These are phyloP conservation scores for Helicoverpa zea DNA, from an alignment of 1,140 invertebrate genomes.

Conservation along the genomic window DNA sequence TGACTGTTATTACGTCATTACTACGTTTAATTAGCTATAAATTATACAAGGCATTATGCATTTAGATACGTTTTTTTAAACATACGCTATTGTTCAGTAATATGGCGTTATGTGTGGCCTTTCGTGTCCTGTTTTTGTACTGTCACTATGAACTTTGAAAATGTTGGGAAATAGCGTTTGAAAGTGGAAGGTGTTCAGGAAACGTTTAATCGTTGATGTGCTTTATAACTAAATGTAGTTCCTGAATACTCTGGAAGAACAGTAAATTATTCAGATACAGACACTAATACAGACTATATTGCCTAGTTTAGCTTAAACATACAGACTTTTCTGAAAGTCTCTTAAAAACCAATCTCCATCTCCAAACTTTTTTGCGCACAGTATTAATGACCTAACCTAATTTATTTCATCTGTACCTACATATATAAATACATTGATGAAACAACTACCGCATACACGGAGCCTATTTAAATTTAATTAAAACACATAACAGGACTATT, in stretches of 20 bases:
- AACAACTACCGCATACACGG: slow-evolving; percentile 6
- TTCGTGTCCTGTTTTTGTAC: slow-evolving; percentile 17
- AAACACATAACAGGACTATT: slow-evolving; percentile 33
- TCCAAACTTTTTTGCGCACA: not conserved
- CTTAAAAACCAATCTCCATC: not conserved
- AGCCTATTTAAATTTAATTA: slow-evolving; percentile 50
- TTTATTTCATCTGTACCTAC: not conserved
- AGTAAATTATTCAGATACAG: no score
- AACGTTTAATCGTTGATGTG: no score
- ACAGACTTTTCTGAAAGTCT: no score
- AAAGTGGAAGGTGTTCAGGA: no score
- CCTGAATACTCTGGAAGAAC: no score
- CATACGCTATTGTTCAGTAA: slow-evolving; percentile 4
- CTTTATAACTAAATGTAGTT: no score
- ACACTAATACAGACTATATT: no score
- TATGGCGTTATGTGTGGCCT: slow-evolving; percentile 3
- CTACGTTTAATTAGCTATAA: slow-evolving; percentile 28
- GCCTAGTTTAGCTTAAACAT: no score
- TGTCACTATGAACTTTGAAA: no score
- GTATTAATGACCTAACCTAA: not conserved
- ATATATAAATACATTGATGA: not conserved
- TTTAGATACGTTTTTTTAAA: not conserved
- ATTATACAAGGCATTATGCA: not conserved
- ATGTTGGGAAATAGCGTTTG: no score
- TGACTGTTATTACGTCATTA: slow-evolving; percentile 28